Conservation (phyloP, 1,140 invertebrate species). For the Plectrocnemia conspersa region DNA sequence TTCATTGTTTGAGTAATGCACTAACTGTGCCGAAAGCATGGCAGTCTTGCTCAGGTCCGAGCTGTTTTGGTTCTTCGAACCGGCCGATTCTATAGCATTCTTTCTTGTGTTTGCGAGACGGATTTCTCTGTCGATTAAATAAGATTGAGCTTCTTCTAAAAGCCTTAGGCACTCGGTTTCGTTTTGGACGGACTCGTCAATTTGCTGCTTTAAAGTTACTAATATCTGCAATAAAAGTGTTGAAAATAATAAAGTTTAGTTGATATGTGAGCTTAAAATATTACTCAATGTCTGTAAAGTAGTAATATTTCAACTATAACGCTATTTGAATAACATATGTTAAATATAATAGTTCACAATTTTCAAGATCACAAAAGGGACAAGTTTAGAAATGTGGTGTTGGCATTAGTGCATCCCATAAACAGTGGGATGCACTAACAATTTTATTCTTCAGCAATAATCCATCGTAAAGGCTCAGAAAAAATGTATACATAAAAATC, state of each 20-base stretch:
- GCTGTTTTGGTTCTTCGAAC: conserved; percentile 30
- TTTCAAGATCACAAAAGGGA: no score
- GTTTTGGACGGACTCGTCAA: conserved; percentile 73
- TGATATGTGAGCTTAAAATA: background rate
- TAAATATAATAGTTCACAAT: no score
- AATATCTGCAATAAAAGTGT: conserved; percentile 58
- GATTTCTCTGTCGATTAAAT: conserved; percentile 72
- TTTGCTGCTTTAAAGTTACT: conserved; percentile 78
- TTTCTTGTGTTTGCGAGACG: conserved; percentile 63
- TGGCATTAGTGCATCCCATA: no score
- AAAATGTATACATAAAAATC: no score
- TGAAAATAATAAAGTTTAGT: background rate
- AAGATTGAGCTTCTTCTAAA: conserved; percentile 68
- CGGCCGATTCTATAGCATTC: conserved; percentile 51
- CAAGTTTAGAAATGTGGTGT: no score
- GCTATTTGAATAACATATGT: no score
- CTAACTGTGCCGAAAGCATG: conserved; percentile 12
- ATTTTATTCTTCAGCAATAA: no score
- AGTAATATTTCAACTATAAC: no score
- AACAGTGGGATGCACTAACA: no score
- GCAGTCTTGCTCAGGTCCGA: conserved; percentile 10
- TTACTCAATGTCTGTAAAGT: no score
- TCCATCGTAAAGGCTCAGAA: no score
- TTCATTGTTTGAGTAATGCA: conserved; percentile 21
- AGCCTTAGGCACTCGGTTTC: conserved; percentile 64